Base-by-base conservation (phyloP, 2,888 invertebrate species). In the Drosophila kambysellisi region DNA sequence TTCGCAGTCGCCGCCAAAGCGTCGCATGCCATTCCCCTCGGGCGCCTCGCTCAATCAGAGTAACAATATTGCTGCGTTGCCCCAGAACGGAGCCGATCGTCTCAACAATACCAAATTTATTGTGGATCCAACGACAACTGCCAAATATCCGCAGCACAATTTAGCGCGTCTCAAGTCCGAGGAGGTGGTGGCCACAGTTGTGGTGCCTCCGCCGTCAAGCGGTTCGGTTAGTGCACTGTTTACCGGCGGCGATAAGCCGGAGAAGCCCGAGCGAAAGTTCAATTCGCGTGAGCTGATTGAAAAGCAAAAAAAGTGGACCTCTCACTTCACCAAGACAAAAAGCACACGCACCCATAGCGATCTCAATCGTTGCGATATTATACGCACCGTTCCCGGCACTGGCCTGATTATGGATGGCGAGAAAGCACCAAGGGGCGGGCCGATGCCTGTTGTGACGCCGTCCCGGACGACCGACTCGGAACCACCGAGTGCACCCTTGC, bases 281-380 rank as follows among this genome's bases (percentile, higher is more conserved):
- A 96, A 95, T 88, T 97, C 97, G 74, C 96, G 97, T 82, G 97
- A 98, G 92, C 94, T 97, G 64, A 98, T 98, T 82, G 97, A 97
- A 93, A 97, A 97, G 90, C 98, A 97, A 92, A 96, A 96, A 91
- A 98, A 98, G 94, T 98, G 97, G 98, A 97, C 97, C 37, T 96
- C 97, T 72, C 97, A 97, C 93, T 98, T 97, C 92, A 96, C 96
- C 70, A 97, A 97, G 94, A 95, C 96, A 59, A 95, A 96, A 81
- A 94, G 95, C 8, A 83, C 94, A 78, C 94, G 95, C 67, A 94
- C 94, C 72, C 95, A 95, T 83, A 95, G 95, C 88, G 96, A 96
- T 92, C 95, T 95, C 12, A 95, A 95, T 91, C 95, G 93, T 33
- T 93, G 93, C 81, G 93, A 93, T 74, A 93, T 93, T 32, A 93